Conservation (phyloP, 2,113 vertebrate species). For the Rhineura floridana region DNA sequence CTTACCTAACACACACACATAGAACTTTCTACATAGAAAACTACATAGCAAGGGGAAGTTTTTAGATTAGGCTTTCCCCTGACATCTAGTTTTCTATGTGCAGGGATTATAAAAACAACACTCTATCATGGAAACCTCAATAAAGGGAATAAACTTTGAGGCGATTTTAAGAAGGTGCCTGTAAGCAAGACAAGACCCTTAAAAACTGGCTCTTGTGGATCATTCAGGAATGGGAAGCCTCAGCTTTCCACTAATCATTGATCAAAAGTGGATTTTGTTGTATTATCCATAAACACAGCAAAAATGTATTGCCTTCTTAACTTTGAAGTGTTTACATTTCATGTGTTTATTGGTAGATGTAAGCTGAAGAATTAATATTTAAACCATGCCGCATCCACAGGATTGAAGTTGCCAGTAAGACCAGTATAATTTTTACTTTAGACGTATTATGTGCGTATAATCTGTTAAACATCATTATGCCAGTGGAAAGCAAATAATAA, state of each 20-base stretch:
- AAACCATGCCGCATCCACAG: not conserved
- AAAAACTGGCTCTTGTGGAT: not conserved
- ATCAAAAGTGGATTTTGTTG: not conserved
- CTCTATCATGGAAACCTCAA: too few relatives aligned
- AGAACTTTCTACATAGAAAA: not conserved
- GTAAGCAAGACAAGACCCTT: not conserved
- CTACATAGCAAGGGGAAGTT: not conserved
- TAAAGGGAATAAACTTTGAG: not conserved
- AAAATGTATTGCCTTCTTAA: not conserved
- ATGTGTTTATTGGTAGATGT: not conserved
- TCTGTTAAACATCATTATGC: conserved; percentile 34
- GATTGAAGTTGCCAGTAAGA: conserved; percentile 46
- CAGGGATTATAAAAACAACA: too few relatives aligned
- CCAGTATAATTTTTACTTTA: conserved; percentile 22
- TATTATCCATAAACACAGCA: rapidly evolving
- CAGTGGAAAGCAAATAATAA: conserved; percentile 45
- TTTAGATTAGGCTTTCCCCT: too few relatives aligned
- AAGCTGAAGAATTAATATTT: conserved; percentile 18
- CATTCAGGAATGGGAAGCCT: not conserved
- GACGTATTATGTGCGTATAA: conserved; percentile 28
- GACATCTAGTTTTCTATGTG: not conserved
- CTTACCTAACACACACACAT: too few relatives aligned
- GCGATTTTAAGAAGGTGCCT: not conserved
- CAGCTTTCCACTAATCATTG: not conserved
- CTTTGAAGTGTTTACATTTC: not conserved